These are phyloP conservation scores for Takifugu ocellatus DNA, from an alignment of 2,797 vertebrate genomes.

Conservation along the genomic window DNA sequence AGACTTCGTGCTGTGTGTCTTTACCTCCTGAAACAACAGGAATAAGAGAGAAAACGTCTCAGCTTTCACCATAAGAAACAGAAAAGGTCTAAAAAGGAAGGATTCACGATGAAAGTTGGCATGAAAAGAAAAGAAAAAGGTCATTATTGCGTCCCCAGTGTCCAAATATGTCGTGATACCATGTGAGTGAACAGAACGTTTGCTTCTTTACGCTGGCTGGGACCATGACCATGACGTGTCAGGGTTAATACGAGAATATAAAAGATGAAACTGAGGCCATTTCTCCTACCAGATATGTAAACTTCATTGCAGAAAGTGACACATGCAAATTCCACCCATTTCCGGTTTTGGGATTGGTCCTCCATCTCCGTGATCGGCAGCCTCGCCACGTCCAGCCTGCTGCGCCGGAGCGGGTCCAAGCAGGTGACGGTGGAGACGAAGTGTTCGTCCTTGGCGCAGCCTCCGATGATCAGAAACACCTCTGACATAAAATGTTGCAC, in stretches of 20 bases:
- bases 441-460: conserved; percentile 94
- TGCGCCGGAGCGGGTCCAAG: conserved; percentile 92
- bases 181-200: too few species aligned
- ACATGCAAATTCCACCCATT: conserved; percentile 98
- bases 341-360: conserved; percentile 85
- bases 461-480: conserved; percentile 96
- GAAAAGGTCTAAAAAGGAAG: neutral
- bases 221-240: too few species aligned
- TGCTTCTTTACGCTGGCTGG: too few species aligned
- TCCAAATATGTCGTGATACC: too few species aligned
- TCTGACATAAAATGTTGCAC: conserved; percentile 90
- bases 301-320: conserved; percentile 94
- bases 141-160: too few species aligned
- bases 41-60: neutral
- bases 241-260: neutral
- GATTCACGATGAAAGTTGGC: neutral
- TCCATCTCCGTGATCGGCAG: conserved; percentile 88
- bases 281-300: conserved; percentile 88
- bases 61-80: neutral
- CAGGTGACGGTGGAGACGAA: conserved; percentile 95
- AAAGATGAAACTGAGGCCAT: neutral
- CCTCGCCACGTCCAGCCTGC: conserved; percentile 91
- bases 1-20: conserved; percentile 92
- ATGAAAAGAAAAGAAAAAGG: too few species aligned
- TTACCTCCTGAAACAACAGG: conserved; percentile 83